Percentiles rank a stretch among this genome's conserved stretches.
Evolutionary conservation across 2,113 vertebrate genomes (phyloP).

Genomic region (Lasiurus borealis): DNA sequence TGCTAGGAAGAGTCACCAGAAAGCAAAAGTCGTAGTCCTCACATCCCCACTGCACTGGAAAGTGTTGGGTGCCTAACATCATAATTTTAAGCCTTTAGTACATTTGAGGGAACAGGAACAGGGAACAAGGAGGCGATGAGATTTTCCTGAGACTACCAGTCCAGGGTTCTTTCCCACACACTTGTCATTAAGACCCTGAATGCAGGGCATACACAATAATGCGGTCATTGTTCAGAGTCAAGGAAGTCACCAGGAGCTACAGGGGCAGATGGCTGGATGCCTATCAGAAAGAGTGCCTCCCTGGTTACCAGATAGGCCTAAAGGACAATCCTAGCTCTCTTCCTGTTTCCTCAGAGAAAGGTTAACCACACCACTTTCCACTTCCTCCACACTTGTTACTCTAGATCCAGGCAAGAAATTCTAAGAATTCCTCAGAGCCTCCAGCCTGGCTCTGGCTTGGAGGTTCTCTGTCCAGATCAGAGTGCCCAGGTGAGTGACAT

Average conservation of each 20-base stretch:
- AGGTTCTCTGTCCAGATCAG: neutral
- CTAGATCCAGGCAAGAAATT: neutral
- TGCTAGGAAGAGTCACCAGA: neutral
- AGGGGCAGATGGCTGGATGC: neutral
- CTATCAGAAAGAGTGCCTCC: neutral
- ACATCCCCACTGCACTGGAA: neutral
- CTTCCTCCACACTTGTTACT: neutral
- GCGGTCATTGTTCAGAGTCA: neutral
- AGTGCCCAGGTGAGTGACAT: neutral
- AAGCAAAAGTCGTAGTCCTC: neutral
- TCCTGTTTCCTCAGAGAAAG: constrained; percentile 34
- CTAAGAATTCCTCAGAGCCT: neutral
- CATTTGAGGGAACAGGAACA: neutral
- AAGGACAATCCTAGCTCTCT: neutral
- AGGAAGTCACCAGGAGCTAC: neutral
- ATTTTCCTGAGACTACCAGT: neutral
- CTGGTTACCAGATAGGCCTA: neutral
- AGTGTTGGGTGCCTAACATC: neutral
- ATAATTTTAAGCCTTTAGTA: neutral
- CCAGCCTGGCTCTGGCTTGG: neutral
- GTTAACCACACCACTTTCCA: neutral
- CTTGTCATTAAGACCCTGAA: neutral
- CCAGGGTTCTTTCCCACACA: neutral
- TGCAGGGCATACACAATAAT: neutral
- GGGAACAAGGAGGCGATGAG: neutral